Percentiles rank a stretch among this genome's conserved stretches.
Evolutionary conservation across 2,888 invertebrate genomes (phyloP).

Genomic region (Ischnus inquisitorius): DNA sequence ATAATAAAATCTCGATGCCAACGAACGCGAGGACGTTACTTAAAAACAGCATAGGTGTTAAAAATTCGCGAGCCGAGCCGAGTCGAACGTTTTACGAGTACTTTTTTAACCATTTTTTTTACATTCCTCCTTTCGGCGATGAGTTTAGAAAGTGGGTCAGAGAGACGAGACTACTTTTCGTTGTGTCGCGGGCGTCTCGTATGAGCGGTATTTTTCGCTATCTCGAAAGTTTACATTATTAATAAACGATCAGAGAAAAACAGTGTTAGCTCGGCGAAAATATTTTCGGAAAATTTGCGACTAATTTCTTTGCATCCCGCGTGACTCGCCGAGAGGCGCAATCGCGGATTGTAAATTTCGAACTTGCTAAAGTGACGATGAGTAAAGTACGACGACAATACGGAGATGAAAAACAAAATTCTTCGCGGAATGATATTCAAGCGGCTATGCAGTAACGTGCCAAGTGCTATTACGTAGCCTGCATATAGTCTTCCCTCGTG

Average conservation of each 20-base stretch:
- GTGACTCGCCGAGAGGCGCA: neutral
- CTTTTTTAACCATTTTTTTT: neutral
- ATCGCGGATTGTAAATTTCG: slow-evolving; percentile 8
- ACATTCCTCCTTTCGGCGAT: slow-evolving; percentile 6
- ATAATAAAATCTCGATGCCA: slow-evolving; percentile 7
- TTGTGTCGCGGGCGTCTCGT: neutral
- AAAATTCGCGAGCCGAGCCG: slow-evolving; percentile 3
- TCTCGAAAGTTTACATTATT: neutral
- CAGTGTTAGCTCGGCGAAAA: no score
- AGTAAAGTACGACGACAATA: neutral
- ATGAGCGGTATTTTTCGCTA: neutral
- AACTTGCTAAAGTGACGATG: neutral
- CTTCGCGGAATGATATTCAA: slow-evolving; percentile 19
- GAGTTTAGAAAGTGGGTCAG: slow-evolving; percentile 45
- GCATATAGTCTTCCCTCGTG: neutral
- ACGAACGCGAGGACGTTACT: neutral
- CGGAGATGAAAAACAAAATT: slow-evolving; percentile 54
- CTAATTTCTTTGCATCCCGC: neutral
- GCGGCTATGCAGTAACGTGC: slow-evolving; percentile 29
- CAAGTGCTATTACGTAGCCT: slow-evolving; percentile 41
- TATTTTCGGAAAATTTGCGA: neutral
- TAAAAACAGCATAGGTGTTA: neutral
- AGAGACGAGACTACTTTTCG: neutral
- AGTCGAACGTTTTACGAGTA: neutral
- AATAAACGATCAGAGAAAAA: neutral